phyloP scores from a whole-genome alignment of 2,888 invertebrate genomes.

The Gryllus longicercus region DNA sequence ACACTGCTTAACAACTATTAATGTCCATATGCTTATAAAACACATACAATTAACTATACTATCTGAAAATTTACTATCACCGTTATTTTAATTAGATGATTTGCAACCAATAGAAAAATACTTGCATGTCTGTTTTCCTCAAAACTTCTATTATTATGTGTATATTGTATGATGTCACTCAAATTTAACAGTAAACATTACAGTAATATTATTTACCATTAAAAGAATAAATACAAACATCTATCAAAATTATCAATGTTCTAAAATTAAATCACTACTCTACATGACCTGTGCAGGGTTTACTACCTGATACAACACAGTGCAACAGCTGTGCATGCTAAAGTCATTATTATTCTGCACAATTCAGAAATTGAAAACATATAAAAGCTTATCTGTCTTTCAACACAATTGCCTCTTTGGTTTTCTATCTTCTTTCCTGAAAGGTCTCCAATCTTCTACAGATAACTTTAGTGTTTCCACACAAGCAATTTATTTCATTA shows the following conservation, averaged over 20 bases:
- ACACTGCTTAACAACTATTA: neutral
- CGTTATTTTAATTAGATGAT: neutral
- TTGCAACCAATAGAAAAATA: conserved; percentile 25
- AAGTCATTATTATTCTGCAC: neutral
- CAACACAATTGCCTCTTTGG: too few species aligned
- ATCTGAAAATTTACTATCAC: conserved; percentile 7
- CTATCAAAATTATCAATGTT: neutral
- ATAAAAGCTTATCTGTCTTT: too few species aligned
- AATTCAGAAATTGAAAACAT: too few species aligned
- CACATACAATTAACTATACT: neutral
- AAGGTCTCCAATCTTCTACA: too few species aligned
- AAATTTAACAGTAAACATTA: neutral
- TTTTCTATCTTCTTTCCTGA: too few species aligned
- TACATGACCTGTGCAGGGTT: conserved; percentile 1
- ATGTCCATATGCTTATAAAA: conserved; percentile 2
- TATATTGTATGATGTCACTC: conserved; percentile 11
- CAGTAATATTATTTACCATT: neutral
- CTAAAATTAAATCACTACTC: neutral
- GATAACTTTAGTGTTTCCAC: too few species aligned
- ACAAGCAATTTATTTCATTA: too few species aligned
- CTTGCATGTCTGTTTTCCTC: conserved; percentile 20
- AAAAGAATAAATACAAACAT: neutral
- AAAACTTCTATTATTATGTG: conserved; percentile 2
- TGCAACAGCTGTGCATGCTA: neutral
- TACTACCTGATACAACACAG: neutral